Evolutionary conservation across 2,888 invertebrate genomes (phyloP), one percentile per base, ranked within the genome.

Genomic region (Diachrysia chrysitis): DNA sequence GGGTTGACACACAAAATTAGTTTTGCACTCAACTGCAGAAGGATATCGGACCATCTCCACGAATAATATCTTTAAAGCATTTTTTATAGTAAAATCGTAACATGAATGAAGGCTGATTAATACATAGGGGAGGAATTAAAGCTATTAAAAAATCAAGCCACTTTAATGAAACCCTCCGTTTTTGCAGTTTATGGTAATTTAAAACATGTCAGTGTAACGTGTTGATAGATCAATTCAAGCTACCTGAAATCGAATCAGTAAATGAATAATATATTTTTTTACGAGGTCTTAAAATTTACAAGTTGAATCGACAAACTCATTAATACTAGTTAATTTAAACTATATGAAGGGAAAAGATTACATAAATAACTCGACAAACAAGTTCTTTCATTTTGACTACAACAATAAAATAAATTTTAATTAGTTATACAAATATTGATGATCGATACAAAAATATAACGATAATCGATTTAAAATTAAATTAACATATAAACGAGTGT

Each of bases 1-100:
- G 74, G 76, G 75, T 79, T 82, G 81, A 80, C 80, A 78, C 68
- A 75, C 80, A 78, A 81, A 85, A 80, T 85, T 80, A 85, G 80
- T 73, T 80, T 67, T 64, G 67, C 77, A 73, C 73, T 79, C 79
- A 78, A 76, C 73, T 77, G 79, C 81, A 81, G 80, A 70, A 82
- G 81, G 83, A 73, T 82, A 78, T 83, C 76, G 66, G 59, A 63
- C 51, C 66, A 73, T 78, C 73, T 73, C 58, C 23, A 21, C 19
- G 14, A 66, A 73, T 73, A 67, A 73, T 66, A 70, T 59, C 63
- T 58, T 76, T 60, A 66, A 64, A 61, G 55, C 63, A 54, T 61
- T 63, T 71, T 63, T 69, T 63, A 71, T 71, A 62, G 59, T 56
- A 55, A 71, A 65, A 79, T 79, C 55, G 23, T 46, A 46, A 62